These are phyloP conservation scores for Catamblyrhynchus diadema DNA, from an alignment of 2,797 vertebrate species.

Conservation along the genomic window DNA sequence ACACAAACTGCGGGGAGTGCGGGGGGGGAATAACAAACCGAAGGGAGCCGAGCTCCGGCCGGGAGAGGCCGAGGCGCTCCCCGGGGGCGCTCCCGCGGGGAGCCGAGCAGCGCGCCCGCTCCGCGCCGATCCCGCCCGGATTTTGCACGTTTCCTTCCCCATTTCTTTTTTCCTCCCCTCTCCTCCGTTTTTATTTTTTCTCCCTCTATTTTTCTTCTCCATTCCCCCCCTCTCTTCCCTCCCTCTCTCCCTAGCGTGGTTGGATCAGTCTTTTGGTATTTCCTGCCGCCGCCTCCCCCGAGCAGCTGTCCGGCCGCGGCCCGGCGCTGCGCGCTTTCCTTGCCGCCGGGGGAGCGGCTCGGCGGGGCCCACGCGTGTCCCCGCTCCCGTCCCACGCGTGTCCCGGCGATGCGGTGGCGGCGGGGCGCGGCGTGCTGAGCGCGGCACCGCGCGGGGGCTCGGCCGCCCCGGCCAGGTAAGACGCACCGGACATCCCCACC, in stretches of 20 bases:
- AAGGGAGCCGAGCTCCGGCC: neutral
- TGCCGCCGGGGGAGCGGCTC: neutral
- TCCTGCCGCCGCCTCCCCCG: slow-evolving; percentile 67
- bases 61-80: neutral
- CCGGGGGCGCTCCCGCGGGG: neutral
- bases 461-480: slow-evolving; percentile 31
- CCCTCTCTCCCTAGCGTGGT: slow-evolving; percentile 37
- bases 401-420: neutral
- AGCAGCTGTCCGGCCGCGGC: slow-evolving; percentile 58
- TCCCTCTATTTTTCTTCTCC: neutral
- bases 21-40: neutral
- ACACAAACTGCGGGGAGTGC: neutral
- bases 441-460: neutral
- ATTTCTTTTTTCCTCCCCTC: neutral
- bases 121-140: slow-evolving; percentile 48
- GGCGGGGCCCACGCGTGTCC: neutral
- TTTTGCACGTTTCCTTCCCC: slow-evolving; percentile 8
- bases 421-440: neutral
- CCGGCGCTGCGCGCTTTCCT: neutral
- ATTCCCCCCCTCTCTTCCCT: neutral
- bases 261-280: slow-evolving; percentile 72
- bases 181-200: neutral
- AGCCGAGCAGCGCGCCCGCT: neutral
- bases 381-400: neutral
- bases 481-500: neutral